Percentiles rank a stretch among this genome's conserved stretches.
phyloP scores from a whole-genome alignment of 1,140 invertebrate genomes.

The Drosophila subpulchrella region DNA sequence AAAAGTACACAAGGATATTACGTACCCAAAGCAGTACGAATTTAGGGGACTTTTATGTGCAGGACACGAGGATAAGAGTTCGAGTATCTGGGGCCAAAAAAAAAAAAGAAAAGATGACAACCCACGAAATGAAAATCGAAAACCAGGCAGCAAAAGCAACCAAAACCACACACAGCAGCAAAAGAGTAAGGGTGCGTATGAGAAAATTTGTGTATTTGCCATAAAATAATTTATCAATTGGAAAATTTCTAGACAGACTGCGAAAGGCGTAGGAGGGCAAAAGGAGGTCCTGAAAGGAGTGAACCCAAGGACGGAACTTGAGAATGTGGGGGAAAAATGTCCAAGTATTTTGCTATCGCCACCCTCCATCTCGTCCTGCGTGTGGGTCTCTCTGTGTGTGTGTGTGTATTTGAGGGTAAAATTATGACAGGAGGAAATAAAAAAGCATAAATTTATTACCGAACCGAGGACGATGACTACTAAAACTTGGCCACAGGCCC shows the following conservation, averaged over 20 bases:
- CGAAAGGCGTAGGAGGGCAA: not conserved
- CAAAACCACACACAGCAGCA: slow-evolving; percentile 19
- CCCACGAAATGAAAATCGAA: slow-evolving; percentile 59
- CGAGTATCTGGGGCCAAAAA: slow-evolving; percentile 6
- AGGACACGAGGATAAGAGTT: slow-evolving; percentile 46
- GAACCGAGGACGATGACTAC: slow-evolving; percentile 76
- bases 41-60: slow-evolving; percentile 48
- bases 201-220: slow-evolving; percentile 82
- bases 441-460: slow-evolving; percentile 84
- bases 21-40: slow-evolving; percentile 46
- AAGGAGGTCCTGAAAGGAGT: slow-evolving; percentile 16
- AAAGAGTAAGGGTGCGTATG: slow-evolving; percentile 61
- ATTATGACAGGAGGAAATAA: slow-evolving; percentile 84
- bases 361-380: slow-evolving; percentile 29
- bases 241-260: slow-evolving; percentile 72
- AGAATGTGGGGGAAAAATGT: slow-evolving; percentile 55
- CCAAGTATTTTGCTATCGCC: slow-evolving; percentile 66
- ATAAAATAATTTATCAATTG: slow-evolving; percentile 84
- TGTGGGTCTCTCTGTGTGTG: slow-evolving; percentile 43
- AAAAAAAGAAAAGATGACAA: not conserved
- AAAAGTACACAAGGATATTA: slow-evolving; percentile 71
- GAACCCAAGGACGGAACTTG: slow-evolving; percentile 5
- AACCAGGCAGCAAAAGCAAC: slow-evolving; percentile 61
- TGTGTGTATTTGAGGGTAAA: slow-evolving; percentile 77
- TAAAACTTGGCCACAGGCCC: slow-evolving; percentile 83